Conservation (phyloP, 2,113 vertebrate species). For the Empidonax alnorum region DNA sequence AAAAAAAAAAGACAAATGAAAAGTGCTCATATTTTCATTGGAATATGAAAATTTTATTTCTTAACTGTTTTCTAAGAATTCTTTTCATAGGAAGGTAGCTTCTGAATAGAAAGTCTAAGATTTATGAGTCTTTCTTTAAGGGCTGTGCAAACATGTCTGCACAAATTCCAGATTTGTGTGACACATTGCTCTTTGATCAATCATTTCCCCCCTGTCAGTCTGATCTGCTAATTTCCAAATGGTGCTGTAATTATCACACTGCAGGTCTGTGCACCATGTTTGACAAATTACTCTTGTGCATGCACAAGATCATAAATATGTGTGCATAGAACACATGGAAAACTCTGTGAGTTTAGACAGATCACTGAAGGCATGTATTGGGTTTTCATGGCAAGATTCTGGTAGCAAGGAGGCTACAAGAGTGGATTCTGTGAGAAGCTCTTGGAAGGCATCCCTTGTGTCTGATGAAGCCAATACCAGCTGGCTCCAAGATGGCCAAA, state of each 20-base stretch:
- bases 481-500: neutral
- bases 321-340: neutral
- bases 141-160: neutral
- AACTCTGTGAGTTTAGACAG: neutral
- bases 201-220: neutral
- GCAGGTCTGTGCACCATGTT: neutral
- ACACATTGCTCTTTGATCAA: neutral
- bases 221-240: neutral
- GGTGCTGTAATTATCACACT: neutral
- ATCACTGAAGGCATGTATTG: neutral
- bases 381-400: neutral
- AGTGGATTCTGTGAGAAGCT: neutral
- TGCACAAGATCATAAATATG: neutral
- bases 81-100: neutral
- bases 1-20: neutral
- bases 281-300: neutral
- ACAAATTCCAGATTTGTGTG: neutral
- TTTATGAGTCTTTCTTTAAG: neutral
- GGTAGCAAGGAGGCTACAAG: neutral
- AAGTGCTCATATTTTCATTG: neutral
- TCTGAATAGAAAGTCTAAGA: neutral
- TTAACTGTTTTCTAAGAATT: neutral
- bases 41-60: neutral
- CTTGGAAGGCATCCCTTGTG: neutral
- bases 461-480: neutral